Percentiles rank a stretch among this genome's conserved stretches.
These are phyloP conservation scores for Noctua comes DNA, from an alignment of 2,888 invertebrate genomes.

Conservation along the genomic window DNA sequence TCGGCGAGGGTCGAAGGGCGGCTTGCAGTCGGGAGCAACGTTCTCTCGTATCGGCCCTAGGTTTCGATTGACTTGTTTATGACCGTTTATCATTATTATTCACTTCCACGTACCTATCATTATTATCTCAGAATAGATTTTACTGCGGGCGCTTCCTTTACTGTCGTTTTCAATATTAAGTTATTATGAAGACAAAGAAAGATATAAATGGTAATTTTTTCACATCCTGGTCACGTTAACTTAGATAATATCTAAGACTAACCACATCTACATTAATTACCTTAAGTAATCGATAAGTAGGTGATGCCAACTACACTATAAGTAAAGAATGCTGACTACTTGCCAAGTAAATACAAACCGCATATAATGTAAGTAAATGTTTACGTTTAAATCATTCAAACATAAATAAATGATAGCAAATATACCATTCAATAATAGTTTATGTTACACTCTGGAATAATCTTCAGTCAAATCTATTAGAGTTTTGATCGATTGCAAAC, in stretches of 20 bases:
- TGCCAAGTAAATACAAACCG: slow-evolving; percentile 27
- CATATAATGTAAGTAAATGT: slow-evolving; percentile 37
- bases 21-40: slow-evolving; percentile 80
- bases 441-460: slow-evolving; percentile 55
- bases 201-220: slow-evolving; percentile 16
- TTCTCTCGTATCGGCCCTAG: slow-evolving; percentile 80
- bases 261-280: slow-evolving; percentile 52
- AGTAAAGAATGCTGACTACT: slow-evolving; percentile 12
- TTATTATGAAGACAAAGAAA: slow-evolving; percentile 38
- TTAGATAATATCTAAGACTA: slow-evolving; percentile 42
- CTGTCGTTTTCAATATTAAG: slow-evolving; percentile 46
- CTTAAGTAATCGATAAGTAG: slow-evolving; percentile 21
- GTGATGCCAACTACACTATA: slow-evolving; percentile 18
- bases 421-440: slow-evolving; percentile 58
- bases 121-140: slow-evolving; percentile 85
- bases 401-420: slow-evolving; percentile 45
- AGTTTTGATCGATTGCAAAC: slow-evolving; percentile 67
- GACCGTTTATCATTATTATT: slow-evolving; percentile 81
- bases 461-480: slow-evolving; percentile 63
- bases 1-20: slow-evolving; percentile 81
- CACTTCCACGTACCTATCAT: slow-evolving; percentile 74
- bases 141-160: slow-evolving; percentile 77
- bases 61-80: slow-evolving; percentile 86
- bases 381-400: slow-evolving; percentile 39
- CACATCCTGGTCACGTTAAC: slow-evolving; percentile 22